Percentiles rank a stretch among this genome's conserved stretches.
Conservation (phyloP, 2,113 vertebrate genomes). For the Athene cunicularia region DNA sequence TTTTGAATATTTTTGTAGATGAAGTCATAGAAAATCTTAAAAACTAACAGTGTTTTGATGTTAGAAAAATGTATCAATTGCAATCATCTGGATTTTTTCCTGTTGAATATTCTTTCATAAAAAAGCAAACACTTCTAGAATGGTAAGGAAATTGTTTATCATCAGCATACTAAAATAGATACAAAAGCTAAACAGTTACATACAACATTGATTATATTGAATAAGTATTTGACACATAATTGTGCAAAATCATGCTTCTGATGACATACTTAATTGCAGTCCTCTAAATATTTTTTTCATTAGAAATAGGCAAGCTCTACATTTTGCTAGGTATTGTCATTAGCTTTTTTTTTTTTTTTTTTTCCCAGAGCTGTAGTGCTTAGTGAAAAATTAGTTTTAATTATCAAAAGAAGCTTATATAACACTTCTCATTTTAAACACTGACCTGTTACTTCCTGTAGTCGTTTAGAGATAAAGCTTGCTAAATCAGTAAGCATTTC, state of each 20-base stretch:
- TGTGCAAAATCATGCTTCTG: constrained; percentile 22
- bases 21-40: constrained; percentile 10
- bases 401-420: constrained; percentile 8
- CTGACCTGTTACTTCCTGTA: not conserved
- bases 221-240: constrained; percentile 9
- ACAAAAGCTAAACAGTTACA: constrained; percentile 16
- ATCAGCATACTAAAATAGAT: not conserved
- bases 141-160: constrained; percentile 26
- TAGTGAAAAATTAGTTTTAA: constrained; percentile 21
- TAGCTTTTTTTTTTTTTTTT: constrained; percentile 16
- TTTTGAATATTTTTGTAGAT: constrained; percentile 16
- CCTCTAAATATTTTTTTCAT: constrained; percentile 1
- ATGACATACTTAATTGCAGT: not conserved
- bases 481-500: not conserved
- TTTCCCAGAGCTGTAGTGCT: not conserved
- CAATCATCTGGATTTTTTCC: constrained; percentile 34
- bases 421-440: not conserved
- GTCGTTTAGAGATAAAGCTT: constrained; percentile 13
- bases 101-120: constrained; percentile 10
- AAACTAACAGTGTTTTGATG: not conserved
- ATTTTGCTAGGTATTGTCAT: constrained; percentile 20
- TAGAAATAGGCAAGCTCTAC: not conserved
- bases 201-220: constrained; percentile 12
- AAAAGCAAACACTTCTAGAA: constrained; percentile 20
- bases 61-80: constrained; percentile 8